Evolutionary conservation across 1,140 invertebrate genomes (phyloP).

Genomic region (Sweltsa coloradensis): DNA sequence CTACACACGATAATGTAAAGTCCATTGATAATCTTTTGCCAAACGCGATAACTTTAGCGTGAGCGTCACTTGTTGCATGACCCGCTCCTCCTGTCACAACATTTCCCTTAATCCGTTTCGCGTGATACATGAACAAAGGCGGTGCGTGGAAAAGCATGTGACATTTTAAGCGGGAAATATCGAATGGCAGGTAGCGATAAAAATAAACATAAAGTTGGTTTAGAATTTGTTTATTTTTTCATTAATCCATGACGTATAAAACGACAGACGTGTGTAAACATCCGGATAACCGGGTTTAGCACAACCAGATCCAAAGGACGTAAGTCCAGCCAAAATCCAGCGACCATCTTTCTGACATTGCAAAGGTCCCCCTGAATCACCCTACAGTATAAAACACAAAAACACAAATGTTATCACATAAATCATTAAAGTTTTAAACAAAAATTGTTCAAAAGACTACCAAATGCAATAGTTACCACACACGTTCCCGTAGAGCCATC

Average conservation of each 20-base stretch:
- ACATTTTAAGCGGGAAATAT: too few relatives aligned
- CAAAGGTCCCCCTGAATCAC: constrained; percentile 74
- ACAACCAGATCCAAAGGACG: constrained; percentile 82
- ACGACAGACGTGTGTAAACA: constrained; percentile 71
- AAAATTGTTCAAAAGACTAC: background rate
- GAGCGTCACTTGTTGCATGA: too few relatives aligned
- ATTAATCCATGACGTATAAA: constrained; percentile 76
- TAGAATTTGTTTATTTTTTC: constrained; percentile 10
- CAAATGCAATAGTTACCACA: constrained; percentile 46
- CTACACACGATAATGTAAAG: too few relatives aligned
- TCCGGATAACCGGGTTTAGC: constrained; percentile 72
- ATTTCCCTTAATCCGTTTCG: too few relatives aligned
- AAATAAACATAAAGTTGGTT: too few relatives aligned
- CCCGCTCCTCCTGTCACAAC: too few relatives aligned
- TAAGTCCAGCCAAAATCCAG: constrained; percentile 79
- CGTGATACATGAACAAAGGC: too few relatives aligned
- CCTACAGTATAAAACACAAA: constrained; percentile 36
- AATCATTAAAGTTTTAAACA: background rate
- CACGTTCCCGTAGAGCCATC: constrained; percentile 76
- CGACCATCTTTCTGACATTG: constrained; percentile 64
- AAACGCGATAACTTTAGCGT: too few relatives aligned
- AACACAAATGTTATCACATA: background rate
- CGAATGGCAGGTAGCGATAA: too few relatives aligned
- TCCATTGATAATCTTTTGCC: too few relatives aligned
- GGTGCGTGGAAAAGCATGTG: too few relatives aligned